phyloP scores from a whole-genome alignment of 2,888 invertebrate genomes.

The Latheticus oryzae region DNA sequence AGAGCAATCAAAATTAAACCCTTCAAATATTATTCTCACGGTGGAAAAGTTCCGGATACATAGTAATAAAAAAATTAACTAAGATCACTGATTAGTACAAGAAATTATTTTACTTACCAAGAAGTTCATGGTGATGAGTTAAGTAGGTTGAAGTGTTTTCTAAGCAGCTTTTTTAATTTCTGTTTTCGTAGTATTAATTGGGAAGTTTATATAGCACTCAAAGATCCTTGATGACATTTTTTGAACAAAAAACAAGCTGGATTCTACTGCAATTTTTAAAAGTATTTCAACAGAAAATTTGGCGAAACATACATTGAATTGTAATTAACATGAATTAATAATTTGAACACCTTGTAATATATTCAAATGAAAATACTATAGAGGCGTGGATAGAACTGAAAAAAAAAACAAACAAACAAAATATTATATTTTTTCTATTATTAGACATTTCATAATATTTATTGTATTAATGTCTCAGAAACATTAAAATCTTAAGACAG shows the following conservation, averaged over 20 bases:
- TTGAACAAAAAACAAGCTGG: background rate
- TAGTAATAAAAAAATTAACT: constrained; percentile 4
- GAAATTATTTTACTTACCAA: constrained; percentile 3
- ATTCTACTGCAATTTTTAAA: constrained; percentile 13
- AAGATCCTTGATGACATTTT: constrained; percentile 17
- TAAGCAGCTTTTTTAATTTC: too few species aligned
- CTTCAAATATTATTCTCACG: too few species aligned
- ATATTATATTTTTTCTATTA: too few species aligned
- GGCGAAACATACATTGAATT: background rate
- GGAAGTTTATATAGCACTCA: constrained; percentile 17
- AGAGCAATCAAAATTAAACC: too few species aligned
- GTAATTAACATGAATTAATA: background rate
- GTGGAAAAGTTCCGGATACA: too few species aligned
- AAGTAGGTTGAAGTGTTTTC: constrained; percentile 6
- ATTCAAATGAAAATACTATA: too few species aligned
- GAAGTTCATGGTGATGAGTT: constrained; percentile 1
- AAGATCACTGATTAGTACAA: background rate
- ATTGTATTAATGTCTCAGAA: too few species aligned
- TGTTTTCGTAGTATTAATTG: background rate
- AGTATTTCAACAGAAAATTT: constrained; percentile 23
- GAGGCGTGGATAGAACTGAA: too few species aligned
- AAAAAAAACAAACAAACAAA: too few species aligned
- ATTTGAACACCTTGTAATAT: too few species aligned
- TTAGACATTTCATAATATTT: too few species aligned
- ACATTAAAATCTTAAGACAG: too few species aligned